Evolutionary conservation across 92 coral and sea anemone species (phyloP), one percentile per base, ranked within the genome.

Genomic region (Montipora capitata): DNA sequence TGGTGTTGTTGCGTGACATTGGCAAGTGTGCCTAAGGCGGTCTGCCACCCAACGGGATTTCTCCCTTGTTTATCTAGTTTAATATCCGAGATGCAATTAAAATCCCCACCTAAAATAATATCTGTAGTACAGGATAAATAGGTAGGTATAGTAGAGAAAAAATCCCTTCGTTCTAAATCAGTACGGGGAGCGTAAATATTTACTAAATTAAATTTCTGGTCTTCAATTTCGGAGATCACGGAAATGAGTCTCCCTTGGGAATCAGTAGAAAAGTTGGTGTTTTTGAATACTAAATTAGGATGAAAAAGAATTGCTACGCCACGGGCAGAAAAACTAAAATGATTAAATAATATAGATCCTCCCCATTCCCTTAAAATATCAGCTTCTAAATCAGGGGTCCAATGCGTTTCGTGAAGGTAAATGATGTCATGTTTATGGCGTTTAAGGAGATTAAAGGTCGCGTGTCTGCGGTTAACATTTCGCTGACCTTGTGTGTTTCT

Each of bases 211-310:
- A 81, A 3, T 1, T 7, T 18, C 14, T 15, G 51, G n/a, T 72
- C 70, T n/a, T 61, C 80, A n/a, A 62, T 38, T 7, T 41, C 4
- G 1, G 72, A 0, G 8, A 65, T 4, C 7, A 70, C 57, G 1
- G 20, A 17, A 3, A 87, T 6, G 3, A 81, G 10, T 13, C 92
- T 76, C 0, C 92, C 92, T 1, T 62, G 35, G 15, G 10, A 6
- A 56, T 88, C 77, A 2, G 69, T 0, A n/a, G 64, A 11, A 0
- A 79, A 63, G 16, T 82, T n/a, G 0, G 0, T 13, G 1, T 67
- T 20, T 0, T 39, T 16, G 5, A 5, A 65, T 3, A 17, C 10
- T 7, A 18, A 16, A 10, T 16, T 7, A 10, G 70, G 39, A 18
- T 18, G 7, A 65, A 16, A 5, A 4, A 65, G 39, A 65, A 65